Base-by-base conservation (phyloP, 92 coral and sea anemone species). In the Zoanthus solanderi region DNA sequence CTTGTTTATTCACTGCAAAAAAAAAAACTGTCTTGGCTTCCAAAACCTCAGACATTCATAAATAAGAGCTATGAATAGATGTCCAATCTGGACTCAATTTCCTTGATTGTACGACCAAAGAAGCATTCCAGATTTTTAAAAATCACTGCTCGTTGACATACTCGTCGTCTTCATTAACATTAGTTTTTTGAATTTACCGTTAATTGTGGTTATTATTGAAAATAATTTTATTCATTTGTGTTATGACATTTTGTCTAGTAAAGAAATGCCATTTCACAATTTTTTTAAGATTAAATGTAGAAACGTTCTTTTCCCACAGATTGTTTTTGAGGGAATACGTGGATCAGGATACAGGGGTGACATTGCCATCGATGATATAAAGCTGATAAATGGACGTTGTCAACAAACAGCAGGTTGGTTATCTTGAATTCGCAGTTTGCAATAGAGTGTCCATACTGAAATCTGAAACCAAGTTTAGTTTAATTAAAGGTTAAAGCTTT, bases 281-380 rank as follows among this genome's bases (percentile, higher is more conserved):
- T 7, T 11, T 50, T 50, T 50, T 7, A 50, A 50, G 61, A 46
- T 37, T 32, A 52, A 9, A 45, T 13, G 5, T 46, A 46, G 29
- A 34, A 60, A 60, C 48, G 15, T 15, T 47, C 7, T 4, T 56
- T 29, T 45, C 7, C 17, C 73, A 28, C 83, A 96, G 99, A 77
- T 96, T 69, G 95, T 96, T 46, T 96, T 96, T 77, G 98, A 95
- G 73, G 98, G 92, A 16, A 72, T 80, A 37, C 78, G 89, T 48
- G 96, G 91, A 37, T 2, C 45, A 1, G 50, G 90, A 14, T 93
- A 61, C 72, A 87, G 68, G 44, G 99, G 98, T 0, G 91, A 93
- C 66, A 96, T 96, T 72, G 92, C 98, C 46, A 89, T 96, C 58
- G 99, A 96, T 86, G 99, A 96, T 63, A 68, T 96, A n/a, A 81